Evolutionary conservation across 1,140 invertebrate genomes (phyloP), one percentile per base, ranked within the genome.

Genomic region (Eriosoma lanigerum): DNA sequence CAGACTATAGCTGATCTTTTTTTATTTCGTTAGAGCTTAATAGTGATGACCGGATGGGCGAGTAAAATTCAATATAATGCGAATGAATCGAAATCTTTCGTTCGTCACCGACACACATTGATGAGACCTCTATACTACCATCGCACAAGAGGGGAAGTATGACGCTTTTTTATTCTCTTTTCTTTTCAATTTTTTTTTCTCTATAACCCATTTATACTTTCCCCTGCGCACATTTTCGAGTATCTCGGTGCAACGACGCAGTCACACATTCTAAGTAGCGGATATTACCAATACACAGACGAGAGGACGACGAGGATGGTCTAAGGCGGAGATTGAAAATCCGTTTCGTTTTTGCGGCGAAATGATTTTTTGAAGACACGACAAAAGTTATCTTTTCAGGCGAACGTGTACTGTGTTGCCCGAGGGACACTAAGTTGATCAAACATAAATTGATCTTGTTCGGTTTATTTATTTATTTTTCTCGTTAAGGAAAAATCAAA

Each of bases 381-480:
- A 73, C 50, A n/a, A 73, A 32, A 73, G 70, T 73, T 73, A 56
- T 73, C 66, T 68, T 73, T 54, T 54, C 26, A 32, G n/a, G 17
- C n/a, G 19, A 54, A 56, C 70, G 70, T 73, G 48, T 4, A 68
- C n/a, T 44, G n/a, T 8, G 38, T 48, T 8, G 21, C 70, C 48
- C 50, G 29, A 54, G 70, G 29, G 70, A 73, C 48, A n/a, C 10
- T 48, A 38, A 73, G 70, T 73, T 54, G 70, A 73, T 73, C 70
- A 54, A 73, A 73, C 29, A 73, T 73, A 73, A 73, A 54, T 73
- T 54, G 50, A 73, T 73, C 50, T 73, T 54, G 70, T 54, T 73
- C 26, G 24, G 50, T 32, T 54, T 32, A 54, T 73, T 73, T 54
- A 13, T 72, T 68, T 72, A n/a, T 73, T 68, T 68, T 68, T 68